Evolutionary conservation across 1,140 invertebrate species (phyloP).

Genomic region (Drosophila prosaltans): DNA sequence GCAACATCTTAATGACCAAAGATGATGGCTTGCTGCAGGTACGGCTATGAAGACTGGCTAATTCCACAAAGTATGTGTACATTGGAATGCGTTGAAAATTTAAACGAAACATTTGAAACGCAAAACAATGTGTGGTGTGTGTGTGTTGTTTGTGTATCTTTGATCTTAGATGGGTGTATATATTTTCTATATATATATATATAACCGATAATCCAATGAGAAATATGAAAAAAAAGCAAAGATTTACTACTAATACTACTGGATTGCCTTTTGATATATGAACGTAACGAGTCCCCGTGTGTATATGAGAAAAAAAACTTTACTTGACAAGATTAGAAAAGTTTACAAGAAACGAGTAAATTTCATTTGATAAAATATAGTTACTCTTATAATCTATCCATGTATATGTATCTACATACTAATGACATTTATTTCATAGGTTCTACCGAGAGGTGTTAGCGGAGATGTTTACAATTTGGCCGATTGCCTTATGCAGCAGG

Average conservation of each 20-base stretch:
- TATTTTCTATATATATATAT: not conserved
- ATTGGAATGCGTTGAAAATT: conserved; percentile 37
- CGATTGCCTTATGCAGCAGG: conserved; percentile 96
- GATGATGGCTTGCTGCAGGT: not conserved
- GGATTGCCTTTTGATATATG: not conserved
- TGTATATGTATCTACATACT: not conserved
- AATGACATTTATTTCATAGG: conserved; percentile 76
- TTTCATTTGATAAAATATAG: too few species aligned
- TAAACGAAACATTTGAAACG: conserved; percentile 52
- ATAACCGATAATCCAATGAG: not conserved
- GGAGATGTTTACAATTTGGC: conserved; percentile 96
- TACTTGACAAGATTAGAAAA: conserved; percentile 18
- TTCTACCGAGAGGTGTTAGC: conserved; percentile 92
- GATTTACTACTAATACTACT: not conserved
- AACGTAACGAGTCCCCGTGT: conserved; percentile 11
- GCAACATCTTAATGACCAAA: not conserved
- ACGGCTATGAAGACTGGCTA: not conserved
- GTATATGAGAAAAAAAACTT: conserved; percentile 8
- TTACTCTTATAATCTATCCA: too few species aligned
- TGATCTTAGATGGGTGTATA: not conserved
- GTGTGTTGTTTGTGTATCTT: not conserved
- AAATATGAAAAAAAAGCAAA: not conserved
- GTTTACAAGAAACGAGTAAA: too few species aligned
- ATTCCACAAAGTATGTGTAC: not conserved
- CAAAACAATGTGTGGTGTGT: conserved; percentile 11